Percentiles rank a stretch among this genome's conserved stretches.
Evolutionary conservation across 2,888 invertebrate genomes (phyloP).

Genomic region (Polyommatus iphigenia): DNA sequence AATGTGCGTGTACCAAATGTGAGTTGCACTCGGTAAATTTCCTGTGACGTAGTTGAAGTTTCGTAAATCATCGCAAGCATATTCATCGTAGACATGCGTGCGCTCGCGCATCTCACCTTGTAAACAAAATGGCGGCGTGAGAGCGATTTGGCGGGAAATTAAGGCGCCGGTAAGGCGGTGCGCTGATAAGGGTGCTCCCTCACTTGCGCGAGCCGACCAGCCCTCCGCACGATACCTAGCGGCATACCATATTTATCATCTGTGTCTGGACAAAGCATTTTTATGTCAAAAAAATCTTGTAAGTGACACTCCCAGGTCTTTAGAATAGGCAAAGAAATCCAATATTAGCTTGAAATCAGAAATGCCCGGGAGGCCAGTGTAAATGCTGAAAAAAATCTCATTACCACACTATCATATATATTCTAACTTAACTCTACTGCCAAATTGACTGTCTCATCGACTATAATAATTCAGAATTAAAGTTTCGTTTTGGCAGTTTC

Average conservation of each 20-base stretch:
- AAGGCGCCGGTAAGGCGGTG: constrained; percentile 88
- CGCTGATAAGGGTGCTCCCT: constrained; percentile 99
- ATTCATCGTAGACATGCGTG: constrained; percentile 62
- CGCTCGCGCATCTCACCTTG: constrained; percentile 78
- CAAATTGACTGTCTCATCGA: constrained; percentile 49
- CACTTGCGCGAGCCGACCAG: constrained; percentile 92
- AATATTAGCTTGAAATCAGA: constrained; percentile 14
- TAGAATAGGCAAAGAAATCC: neutral
- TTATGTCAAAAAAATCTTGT: constrained; percentile 42
- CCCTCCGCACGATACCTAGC: constrained; percentile 91
- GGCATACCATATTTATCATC: constrained; percentile 75
- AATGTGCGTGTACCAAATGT: neutral
- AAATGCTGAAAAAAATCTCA: constrained; percentile 72
- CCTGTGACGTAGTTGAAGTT: neutral
- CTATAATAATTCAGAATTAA: constrained; percentile 50
- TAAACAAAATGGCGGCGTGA: constrained; percentile 78
- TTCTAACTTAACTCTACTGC: constrained; percentile 56
- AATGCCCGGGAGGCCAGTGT: constrained; percentile 45
- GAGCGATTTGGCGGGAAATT: constrained; percentile 72
- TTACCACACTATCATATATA: constrained; percentile 39
- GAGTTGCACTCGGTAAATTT: neutral
- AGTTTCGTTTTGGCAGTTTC: constrained; percentile 65
- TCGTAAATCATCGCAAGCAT: constrained; percentile 49
- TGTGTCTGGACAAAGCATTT: constrained; percentile 48
- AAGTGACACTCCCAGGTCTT: constrained; percentile 40